Evolutionary conservation across 2,888 invertebrate genomes (phyloP).

Genomic region (Timandra comae): DNA sequence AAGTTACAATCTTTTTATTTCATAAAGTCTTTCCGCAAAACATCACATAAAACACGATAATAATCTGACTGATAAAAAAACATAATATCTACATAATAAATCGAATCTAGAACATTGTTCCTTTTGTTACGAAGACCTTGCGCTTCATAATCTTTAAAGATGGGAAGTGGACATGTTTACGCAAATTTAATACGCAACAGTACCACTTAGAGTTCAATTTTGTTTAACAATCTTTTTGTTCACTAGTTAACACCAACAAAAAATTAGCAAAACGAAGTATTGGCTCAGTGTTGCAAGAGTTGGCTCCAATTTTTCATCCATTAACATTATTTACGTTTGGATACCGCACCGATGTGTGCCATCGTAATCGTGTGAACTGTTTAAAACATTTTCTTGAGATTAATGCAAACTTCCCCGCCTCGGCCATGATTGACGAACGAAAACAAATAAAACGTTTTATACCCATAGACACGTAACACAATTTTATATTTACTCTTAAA

Average conservation of each 20-base stretch:
- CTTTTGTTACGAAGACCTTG: too few relatives aligned
- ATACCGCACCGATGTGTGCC: conserved; percentile 4
- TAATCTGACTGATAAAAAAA: too few relatives aligned
- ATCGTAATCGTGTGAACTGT: conserved; percentile 11
- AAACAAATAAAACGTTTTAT: conserved; percentile 29
- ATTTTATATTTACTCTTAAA: conserved; percentile 21
- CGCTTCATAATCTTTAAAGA: neutral
- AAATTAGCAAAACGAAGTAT: too few relatives aligned
- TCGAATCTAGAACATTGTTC: too few relatives aligned
- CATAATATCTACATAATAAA: too few relatives aligned
- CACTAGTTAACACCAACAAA: too few relatives aligned
- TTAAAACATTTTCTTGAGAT: conserved; percentile 18
- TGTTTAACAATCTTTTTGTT: neutral
- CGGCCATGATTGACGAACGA: conserved; percentile 22
- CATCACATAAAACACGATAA: too few relatives aligned
- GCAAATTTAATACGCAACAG: neutral
- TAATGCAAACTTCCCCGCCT: conserved; percentile 23
- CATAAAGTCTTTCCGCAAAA: too few relatives aligned
- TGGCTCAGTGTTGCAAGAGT: conserved; percentile 5
- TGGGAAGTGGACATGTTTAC: neutral
- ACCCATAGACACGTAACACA: conserved; percentile 19
- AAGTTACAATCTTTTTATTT: too few relatives aligned
- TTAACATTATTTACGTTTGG: conserved; percentile 10
- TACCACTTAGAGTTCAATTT: conserved; percentile 1
- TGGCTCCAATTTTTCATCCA: conserved; percentile 9